phyloP scores from a whole-genome alignment of 2,888 invertebrate species.

The Lasioglossum morio region DNA sequence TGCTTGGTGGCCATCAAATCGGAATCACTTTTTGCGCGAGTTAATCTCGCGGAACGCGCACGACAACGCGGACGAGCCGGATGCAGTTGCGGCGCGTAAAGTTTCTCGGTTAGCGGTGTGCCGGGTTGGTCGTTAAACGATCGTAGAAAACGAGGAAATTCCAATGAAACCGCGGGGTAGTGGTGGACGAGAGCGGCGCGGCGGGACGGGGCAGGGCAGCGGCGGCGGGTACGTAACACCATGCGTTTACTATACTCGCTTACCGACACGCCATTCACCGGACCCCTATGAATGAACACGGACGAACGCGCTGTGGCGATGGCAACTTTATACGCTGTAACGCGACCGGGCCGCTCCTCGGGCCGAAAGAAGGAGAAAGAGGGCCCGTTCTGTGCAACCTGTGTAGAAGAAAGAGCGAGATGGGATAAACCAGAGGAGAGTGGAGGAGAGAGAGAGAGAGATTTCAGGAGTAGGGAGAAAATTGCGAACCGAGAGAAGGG shows the following conservation, averaged over 20 bases:
- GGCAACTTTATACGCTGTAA: conserved; percentile 72
- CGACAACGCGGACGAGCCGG: conserved; percentile 1
- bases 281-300: conserved; percentile 82
- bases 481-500: conserved; percentile 25
- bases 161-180: not conserved
- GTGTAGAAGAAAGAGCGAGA: not conserved
- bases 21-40: conserved; percentile 1
- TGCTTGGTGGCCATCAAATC: not conserved
- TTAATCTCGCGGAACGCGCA: not conserved
- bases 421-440: not conserved
- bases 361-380: conserved; percentile 63
- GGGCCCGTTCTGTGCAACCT: conserved; percentile 2
- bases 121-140: not conserved
- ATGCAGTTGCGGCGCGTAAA: conserved; percentile 9
- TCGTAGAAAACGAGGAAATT: conserved; percentile 15
- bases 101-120: not conserved
- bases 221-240: conserved; percentile 18
- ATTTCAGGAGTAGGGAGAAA: conserved; percentile 19
- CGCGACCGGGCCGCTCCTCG: conserved; percentile 52
- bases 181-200: not conserved
- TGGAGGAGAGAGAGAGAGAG: conserved; percentile 2
- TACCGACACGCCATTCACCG: conserved; percentile 80
- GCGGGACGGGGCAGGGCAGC: not conserved
- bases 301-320: conserved; percentile 73
- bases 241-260: conserved; percentile 67